phyloP scores from a whole-genome alignment of 1,140 invertebrate genomes.

The Drepana arcuata region DNA sequence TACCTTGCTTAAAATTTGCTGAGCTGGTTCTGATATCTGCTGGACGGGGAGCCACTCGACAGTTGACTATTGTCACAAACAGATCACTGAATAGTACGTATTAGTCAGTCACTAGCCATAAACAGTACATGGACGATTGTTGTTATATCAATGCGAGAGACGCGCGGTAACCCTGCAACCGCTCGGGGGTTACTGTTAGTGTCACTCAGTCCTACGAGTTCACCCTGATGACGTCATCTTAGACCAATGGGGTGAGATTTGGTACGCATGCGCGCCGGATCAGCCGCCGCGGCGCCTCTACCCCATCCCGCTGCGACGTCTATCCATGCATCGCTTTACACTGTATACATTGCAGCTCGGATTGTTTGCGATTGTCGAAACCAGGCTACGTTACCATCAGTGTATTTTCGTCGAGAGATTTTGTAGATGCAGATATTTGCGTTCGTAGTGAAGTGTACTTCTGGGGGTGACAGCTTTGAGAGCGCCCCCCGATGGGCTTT shows the following conservation, averaged over 20 bases:
- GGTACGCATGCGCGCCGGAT: slow-evolving; percentile 45
- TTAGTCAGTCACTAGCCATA: too few species aligned
- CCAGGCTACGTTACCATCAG: slow-evolving; percentile 15
- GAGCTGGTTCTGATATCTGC: slow-evolving; percentile 1
- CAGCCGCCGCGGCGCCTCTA: slow-evolving; percentile 56
- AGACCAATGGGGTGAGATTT: slow-evolving; percentile 58
- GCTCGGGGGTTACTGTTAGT: slow-evolving; percentile 62
- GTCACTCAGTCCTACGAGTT: slow-evolving; percentile 59
- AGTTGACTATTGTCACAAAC: too few species aligned
- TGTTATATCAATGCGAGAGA: slow-evolving; percentile 25
- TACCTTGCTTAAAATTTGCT: slow-evolving; percentile 28
- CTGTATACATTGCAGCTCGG: slow-evolving; percentile 41
- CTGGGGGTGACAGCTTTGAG: slow-evolving; percentile 63
- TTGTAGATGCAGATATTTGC: slow-evolving; percentile 28
- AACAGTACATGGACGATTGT: slow-evolving; percentile 42
- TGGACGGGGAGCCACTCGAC: too few species aligned
- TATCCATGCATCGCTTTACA: slow-evolving; percentile 12
- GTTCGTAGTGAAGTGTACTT: slow-evolving; percentile 42
- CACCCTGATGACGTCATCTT: slow-evolving; percentile 67
- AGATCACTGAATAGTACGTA: too few species aligned
- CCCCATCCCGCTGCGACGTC: slow-evolving; percentile 22
- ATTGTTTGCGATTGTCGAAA: slow-evolving; percentile 17
- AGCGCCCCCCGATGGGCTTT: slow-evolving; percentile 53
- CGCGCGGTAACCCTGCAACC: slow-evolving; percentile 35
- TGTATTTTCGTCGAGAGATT: slow-evolving; percentile 22